These are phyloP conservation scores for Sarcophaga bullata DNA, from an alignment of 1,140 invertebrate species.

Conservation along the genomic window DNA sequence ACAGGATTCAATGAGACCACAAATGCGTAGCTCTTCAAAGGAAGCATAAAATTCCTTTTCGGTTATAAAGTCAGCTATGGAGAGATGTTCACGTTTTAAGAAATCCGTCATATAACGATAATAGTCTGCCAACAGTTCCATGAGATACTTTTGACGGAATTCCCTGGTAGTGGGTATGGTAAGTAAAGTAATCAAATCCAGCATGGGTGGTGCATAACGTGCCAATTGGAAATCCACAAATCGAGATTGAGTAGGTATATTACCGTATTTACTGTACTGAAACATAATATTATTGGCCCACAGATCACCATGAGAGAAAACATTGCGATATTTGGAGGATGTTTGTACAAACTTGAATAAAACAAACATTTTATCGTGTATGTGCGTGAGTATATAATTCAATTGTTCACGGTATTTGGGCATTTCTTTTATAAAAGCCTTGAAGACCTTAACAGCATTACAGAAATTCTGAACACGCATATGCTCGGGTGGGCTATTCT, in stretches of 20 bases:
- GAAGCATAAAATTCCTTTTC: constrained; percentile 64
- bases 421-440: constrained; percentile 66
- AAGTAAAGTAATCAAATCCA: constrained; percentile 68
- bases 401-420: constrained; percentile 56
- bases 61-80: constrained; percentile 62
- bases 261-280: constrained; percentile 66
- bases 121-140: constrained; percentile 67
- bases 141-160: constrained; percentile 65
- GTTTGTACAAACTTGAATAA: constrained; percentile 67
- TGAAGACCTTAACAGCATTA: constrained; percentile 64
- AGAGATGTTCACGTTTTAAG: constrained; percentile 60
- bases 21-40: constrained; percentile 65
- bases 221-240: constrained; percentile 74
- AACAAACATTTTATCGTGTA: constrained; percentile 62
- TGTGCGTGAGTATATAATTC: constrained; percentile 54
- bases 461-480: constrained; percentile 64
- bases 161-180: constrained; percentile 67
- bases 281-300: constrained; percentile 75
- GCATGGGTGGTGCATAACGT: constrained; percentile 68
- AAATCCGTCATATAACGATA: constrained; percentile 65
- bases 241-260: constrained; percentile 65
- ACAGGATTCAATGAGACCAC: constrained; percentile 67
- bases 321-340: constrained; percentile 68
- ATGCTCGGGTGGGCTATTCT: constrained; percentile 53
- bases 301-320: constrained; percentile 71